phyloP scores from a whole-genome alignment of 2,113 vertebrate genomes.

The Cathartes aura region DNA sequence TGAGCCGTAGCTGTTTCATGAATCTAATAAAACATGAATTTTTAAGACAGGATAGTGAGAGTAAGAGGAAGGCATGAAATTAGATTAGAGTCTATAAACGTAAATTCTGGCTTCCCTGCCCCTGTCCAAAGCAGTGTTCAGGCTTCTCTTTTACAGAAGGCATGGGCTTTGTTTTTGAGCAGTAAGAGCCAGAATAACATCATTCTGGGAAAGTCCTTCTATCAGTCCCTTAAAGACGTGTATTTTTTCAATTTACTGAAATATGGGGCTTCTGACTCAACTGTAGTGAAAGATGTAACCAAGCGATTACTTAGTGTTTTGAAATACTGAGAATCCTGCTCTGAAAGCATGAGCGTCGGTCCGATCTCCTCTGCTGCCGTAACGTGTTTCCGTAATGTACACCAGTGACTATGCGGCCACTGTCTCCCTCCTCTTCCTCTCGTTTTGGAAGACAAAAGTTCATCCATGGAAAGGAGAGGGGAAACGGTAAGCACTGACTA shows the following conservation, averaged over 20 bases:
- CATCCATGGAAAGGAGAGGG: neutral
- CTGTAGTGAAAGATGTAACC: neutral
- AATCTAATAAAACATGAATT: constrained; percentile 34
- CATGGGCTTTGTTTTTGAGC: neutral
- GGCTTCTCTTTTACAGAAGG: neutral
- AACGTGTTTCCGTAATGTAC: accelerated
- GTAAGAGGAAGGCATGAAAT: constrained; percentile 35
- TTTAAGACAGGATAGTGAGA: constrained; percentile 22
- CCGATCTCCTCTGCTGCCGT: accelerated
- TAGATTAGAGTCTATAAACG: constrained; percentile 29
- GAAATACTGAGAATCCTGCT: neutral
- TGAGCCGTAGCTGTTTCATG: neutral
- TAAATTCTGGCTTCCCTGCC: neutral
- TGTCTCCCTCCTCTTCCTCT: neutral
- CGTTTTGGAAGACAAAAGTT: neutral
- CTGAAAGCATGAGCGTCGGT: neutral
- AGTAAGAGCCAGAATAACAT: neutral
- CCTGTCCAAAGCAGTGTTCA: neutral
- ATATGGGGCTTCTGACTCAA: neutral
- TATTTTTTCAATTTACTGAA: neutral
- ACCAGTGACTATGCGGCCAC: accelerated
- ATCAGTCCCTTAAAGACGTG: neutral
- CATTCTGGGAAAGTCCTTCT: neutral
- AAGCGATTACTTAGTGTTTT: neutral
- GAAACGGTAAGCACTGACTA: neutral